Percentiles rank a stretch among this genome's conserved stretches.
phyloP scores from a whole-genome alignment of 2,888 invertebrate genomes.

The Carabus problematicus region DNA sequence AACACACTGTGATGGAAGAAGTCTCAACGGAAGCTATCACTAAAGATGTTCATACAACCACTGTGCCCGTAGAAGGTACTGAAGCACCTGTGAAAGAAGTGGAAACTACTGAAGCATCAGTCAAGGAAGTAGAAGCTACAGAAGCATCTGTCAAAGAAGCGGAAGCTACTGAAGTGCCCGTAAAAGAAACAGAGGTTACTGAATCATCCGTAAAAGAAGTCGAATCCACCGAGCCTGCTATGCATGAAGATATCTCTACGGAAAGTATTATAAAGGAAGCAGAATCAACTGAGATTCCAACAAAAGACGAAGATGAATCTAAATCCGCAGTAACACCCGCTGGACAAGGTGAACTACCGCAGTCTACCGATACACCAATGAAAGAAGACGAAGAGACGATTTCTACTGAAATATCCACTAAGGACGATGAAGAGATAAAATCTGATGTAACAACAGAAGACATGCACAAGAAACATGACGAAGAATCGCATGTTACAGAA shows the following conservation, averaged over 20 bases:
- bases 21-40: no score
- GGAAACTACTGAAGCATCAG: constrained; percentile 37
- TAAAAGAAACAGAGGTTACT: constrained; percentile 40
- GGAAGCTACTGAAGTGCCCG: constrained; percentile 18
- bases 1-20: no score
- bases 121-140: constrained; percentile 41
- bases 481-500: constrained; percentile 29
- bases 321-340: constrained; percentile 5
- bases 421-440: constrained; percentile 32
- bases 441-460: constrained; percentile 52
- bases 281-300: constrained; percentile 13
- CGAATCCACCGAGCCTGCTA: neutral
- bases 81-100: constrained; percentile 8
- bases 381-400: neutral
- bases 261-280: neutral
- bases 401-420: constrained; percentile 1
- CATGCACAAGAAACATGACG: neutral
- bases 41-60: no score
- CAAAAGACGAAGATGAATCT: constrained; percentile 25
- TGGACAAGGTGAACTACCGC: no score
- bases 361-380: constrained; percentile 4
- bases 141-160: constrained; percentile 32
- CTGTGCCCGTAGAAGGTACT: neutral
- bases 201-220: constrained; percentile 31
- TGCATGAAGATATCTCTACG: neutral